Base-by-base conservation (phyloP, 2,113 vertebrate genomes). In the Prinia subflava region DNA sequence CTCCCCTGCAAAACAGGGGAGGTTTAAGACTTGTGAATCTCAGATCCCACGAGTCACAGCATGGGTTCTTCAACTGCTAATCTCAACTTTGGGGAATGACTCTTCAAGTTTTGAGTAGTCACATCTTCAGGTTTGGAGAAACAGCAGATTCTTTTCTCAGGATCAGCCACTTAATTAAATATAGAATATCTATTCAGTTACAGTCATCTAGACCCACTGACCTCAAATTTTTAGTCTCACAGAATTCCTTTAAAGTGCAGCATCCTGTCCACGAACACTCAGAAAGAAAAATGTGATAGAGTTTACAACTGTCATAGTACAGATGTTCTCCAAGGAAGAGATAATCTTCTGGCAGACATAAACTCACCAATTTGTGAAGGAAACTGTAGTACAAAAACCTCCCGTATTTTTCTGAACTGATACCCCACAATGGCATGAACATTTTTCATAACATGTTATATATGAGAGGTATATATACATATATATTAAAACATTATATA, bases 201-300 rank as follows among this genome's bases (percentile, higher is more conserved):
- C 49, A 93, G 47, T 47, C 52, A 93, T 49, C 47, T 33, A 83
- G 64, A 86, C 78, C 35, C 42, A 59, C 0, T 93, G 87, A 95
- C 90, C 92, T 80, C 21, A 93, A 63, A 60, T 64, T 96, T 95
- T 88, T 13, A 30, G 70, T 49, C 79, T 87, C 70, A 62, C 33
- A 50, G 53, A 91, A 89, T 93, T 96, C 69, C 85, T 88, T 87
- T 67, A 86, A 91, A 96, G 59, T 44, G 25, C 44, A 91, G 15
- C 19, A 65, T 94, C 63, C 33, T 81, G 24, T 90, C 71, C 52
- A 0, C 50, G 80, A 92, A 49, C 80, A 90, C 60, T 95, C 83
- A 65, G 65, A 73, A 88, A 95, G 92, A 96, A 95, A 96, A 96
- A 94, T 90, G 77, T 13, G 27, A 73, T 82, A 68, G 57, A 92